These are phyloP conservation scores for Helicoverpa armigera DNA, from an alignment of 1,140 invertebrate genomes.

Conservation along the genomic window DNA sequence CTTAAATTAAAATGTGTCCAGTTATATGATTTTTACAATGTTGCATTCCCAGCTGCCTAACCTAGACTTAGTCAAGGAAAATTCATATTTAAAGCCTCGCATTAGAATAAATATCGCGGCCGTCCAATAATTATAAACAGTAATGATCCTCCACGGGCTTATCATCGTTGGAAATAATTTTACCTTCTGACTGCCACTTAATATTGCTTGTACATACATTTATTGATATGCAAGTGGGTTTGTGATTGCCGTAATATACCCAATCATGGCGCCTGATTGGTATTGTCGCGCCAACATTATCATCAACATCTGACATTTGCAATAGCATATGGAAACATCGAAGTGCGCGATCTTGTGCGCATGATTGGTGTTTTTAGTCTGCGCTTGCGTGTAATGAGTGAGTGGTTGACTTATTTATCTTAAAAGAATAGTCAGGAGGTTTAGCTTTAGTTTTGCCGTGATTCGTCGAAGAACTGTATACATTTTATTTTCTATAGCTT, in stretches of 20 bases:
- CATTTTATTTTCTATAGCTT: too few relatives aligned
- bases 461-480: too few relatives aligned
- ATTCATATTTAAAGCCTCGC: background rate
- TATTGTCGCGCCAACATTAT: constrained; percentile 35
- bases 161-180: constrained; percentile 23
- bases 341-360: background rate
- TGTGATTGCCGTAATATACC: constrained; percentile 36
- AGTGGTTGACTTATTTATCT: constrained; percentile 1
- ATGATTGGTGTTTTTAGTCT: constrained; percentile 26
- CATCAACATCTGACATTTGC: constrained; percentile 37
- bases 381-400: background rate
- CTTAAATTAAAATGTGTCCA: too few relatives aligned
- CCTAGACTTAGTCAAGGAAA: background rate
- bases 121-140: constrained; percentile 26
- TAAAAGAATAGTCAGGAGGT: background rate
- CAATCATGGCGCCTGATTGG: constrained; percentile 25
- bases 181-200: constrained; percentile 3
- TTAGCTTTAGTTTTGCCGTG: too few relatives aligned
- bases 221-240: constrained; percentile 18
- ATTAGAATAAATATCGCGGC: constrained; percentile 17
- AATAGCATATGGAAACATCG: background rate
- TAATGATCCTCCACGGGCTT: background rate
- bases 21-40: background rate
- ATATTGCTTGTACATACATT: constrained; percentile 10
- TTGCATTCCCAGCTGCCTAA: background rate